Base-by-base conservation (phyloP, 1,140 invertebrate genomes). In the Cecropterus lyciades region DNA sequence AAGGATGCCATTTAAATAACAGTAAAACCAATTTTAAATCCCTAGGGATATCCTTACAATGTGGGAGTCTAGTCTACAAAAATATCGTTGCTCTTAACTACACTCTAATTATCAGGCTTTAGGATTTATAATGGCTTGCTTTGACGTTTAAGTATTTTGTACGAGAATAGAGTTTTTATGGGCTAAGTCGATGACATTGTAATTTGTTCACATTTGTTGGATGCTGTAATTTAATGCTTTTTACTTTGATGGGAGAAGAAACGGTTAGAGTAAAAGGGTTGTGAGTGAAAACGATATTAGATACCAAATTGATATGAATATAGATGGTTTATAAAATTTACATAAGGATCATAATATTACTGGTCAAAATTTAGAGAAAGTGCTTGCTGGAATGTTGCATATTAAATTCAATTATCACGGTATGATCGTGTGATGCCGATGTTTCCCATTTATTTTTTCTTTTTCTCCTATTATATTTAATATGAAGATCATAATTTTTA, bases 1-100 rank as follows among this genome's bases (percentile, higher is more conserved):
- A 65, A 70, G 73, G 74, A 77, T 73, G 68, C 71, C 65, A 65
- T 78, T 71, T 70, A 62, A 66, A 68, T 66, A 62, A 65, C 70
- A 64, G 59, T 72, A 74, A 72, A 76, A 79, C 49, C 40, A 62
- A 53, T 63, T 55, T 51, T 70, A 77, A 79, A 79, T 77, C 72
- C 62, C 65, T 65, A 72, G 57, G 63, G 75, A 80, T 77, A 60
- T 60, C 52, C 65, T 59, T 74, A 66, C 68, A 57, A 51, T 59
- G 77, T 70, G 74, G 71, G 74, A 72, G 71, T 68, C 62, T 69
- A 57, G 37, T 68, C 45, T 55, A 63, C 49, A 64, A 70, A 59
- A n/a, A 55, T 67, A 59, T 16, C 6, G 13, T 49, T 64, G 42
- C 49, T 11, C 3, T 15, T 0, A 9, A 65, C 1, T 15, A 13